phyloP scores from a whole-genome alignment of 2,113 vertebrate genomes.

The Phrynocephalus versicolor region DNA sequence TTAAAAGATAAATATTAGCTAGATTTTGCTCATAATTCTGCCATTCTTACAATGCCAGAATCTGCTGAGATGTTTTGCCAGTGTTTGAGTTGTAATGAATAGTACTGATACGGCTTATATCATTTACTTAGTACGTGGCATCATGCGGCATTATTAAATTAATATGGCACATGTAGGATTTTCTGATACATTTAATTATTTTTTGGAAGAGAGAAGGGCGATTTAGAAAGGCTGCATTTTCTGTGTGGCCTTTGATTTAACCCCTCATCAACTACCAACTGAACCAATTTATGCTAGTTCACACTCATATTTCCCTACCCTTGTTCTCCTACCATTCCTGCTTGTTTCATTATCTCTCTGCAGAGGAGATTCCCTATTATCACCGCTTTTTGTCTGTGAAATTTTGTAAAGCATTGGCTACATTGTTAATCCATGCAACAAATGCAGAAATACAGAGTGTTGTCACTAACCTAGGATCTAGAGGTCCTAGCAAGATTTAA shows the following conservation, averaged over 20 bases:
- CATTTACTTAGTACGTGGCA: constrained; percentile 67
- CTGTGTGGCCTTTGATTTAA: constrained; percentile 8
- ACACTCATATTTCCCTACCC: not conserved
- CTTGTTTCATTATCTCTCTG: not conserved
- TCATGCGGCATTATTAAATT: constrained; percentile 62
- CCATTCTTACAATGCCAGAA: constrained; percentile 59
- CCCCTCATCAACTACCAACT: not conserved
- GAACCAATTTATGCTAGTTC: not conserved
- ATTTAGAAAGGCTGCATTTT: constrained; percentile 47
- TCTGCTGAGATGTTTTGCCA: constrained; percentile 64
- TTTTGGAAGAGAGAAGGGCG: constrained; percentile 47
- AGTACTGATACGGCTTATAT: constrained; percentile 71
- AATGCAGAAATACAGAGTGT: not conserved
- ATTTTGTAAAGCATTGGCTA: not conserved
- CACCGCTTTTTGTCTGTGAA: not conserved
- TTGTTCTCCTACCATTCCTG: not conserved
- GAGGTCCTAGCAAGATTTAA: not conserved
- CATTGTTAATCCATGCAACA: not conserved
- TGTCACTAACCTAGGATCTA: not conserved
- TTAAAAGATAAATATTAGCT: constrained; percentile 71
- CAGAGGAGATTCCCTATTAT: not conserved
- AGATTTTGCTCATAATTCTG: constrained; percentile 70
- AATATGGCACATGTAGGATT: constrained; percentile 58
- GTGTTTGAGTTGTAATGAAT: constrained; percentile 76
- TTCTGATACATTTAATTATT: constrained; percentile 69